phyloP scores from a whole-genome alignment of 2,888 invertebrate species.

The Pachymerium ferrugineum region DNA sequence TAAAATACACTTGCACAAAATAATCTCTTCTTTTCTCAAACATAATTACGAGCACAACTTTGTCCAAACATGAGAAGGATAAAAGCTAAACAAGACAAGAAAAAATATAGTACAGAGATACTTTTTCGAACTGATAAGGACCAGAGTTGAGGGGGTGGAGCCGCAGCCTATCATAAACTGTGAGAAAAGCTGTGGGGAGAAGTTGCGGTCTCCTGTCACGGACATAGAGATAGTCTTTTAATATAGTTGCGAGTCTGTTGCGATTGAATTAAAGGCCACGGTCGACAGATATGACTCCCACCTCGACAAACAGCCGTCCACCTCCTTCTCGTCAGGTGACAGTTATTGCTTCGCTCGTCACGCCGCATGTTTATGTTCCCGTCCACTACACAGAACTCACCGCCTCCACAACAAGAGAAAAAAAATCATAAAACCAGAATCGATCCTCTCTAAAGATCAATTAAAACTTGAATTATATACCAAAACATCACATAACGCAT shows the following conservation, averaged over 20 bases:
- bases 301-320: constrained; percentile 20
- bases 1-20: constrained; percentile 2
- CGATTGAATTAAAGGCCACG: constrained; percentile 27
- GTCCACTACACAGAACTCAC: not conserved
- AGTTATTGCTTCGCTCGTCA: constrained; percentile 20
- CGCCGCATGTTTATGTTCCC: constrained; percentile 3
- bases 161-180: constrained; percentile 6
- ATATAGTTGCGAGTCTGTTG: constrained; percentile 23
- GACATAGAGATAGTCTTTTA: constrained; percentile 24
- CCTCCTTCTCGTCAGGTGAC: constrained; percentile 17
- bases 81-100: not conserved
- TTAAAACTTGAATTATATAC: not conserved
- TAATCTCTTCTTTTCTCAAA: not conserved
- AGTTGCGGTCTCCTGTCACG: constrained; percentile 25
- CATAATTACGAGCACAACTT: constrained; percentile 1
- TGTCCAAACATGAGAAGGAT: not conserved
- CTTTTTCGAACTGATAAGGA: not conserved
- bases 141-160: constrained; percentile 17
- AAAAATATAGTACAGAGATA: not conserved
- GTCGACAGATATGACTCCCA: constrained; percentile 24
- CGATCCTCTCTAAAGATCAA: constrained; percentile 6
- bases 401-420: not conserved
- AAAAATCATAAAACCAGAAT: not conserved
- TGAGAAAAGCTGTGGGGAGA: not conserved
- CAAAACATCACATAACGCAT: not conserved